A percentile compares a stretch with the other conserved stretches of the same genome.
phyloP scores from a whole-genome alignment of 1,140 invertebrate genomes.

The Panagrolaimus sp. region DNA sequence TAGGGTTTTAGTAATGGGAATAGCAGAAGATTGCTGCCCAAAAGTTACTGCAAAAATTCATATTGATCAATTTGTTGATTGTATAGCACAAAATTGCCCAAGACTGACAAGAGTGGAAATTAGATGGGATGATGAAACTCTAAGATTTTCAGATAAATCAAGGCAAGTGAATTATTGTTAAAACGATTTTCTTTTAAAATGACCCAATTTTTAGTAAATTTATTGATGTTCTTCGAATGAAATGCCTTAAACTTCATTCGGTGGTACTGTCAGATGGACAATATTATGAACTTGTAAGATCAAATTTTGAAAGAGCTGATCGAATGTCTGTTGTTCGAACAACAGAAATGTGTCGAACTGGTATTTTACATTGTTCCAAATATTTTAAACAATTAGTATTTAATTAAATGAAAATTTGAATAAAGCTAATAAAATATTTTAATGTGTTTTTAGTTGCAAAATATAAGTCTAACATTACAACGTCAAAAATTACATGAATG shows the following conservation, averaged over 20 bases:
- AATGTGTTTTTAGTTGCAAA: no score
- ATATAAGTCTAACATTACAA: no score
- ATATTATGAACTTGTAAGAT: slow-evolving; percentile 97
- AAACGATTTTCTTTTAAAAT: slow-evolving; percentile 72
- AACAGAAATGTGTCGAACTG: slow-evolving; percentile 58
- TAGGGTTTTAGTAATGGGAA: slow-evolving; percentile 93
- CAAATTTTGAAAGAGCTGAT: slow-evolving; percentile 96
- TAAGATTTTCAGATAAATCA: slow-evolving; percentile 96
- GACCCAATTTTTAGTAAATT: slow-evolving; percentile 50
- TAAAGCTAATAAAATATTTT: no score
- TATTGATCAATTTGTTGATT: slow-evolving; percentile 94
- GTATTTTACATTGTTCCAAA: slow-evolving; percentile 56
- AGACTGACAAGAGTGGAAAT: slow-evolving; percentile 84
- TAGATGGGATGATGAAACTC: slow-evolving; percentile 93
- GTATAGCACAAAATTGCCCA: slow-evolving; percentile 84
- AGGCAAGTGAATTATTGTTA: slow-evolving; percentile 73
- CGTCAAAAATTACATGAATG: no score
- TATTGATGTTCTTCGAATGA: slow-evolving; percentile 61
- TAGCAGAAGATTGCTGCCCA: slow-evolving; percentile 84
- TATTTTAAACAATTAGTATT: slow-evolving; percentile 55
- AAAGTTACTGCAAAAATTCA: slow-evolving; percentile 69
- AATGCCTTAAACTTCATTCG: slow-evolving; percentile 63
- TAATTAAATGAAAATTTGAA: slow-evolving; percentile 35
- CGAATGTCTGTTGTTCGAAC: slow-evolving; percentile 78
- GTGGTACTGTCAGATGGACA: slow-evolving; percentile 81